Percentiles rank a stretch among this genome's conserved stretches.
phyloP scores from a whole-genome alignment of 2,888 invertebrate genomes.

The Venusia cambrica region DNA sequence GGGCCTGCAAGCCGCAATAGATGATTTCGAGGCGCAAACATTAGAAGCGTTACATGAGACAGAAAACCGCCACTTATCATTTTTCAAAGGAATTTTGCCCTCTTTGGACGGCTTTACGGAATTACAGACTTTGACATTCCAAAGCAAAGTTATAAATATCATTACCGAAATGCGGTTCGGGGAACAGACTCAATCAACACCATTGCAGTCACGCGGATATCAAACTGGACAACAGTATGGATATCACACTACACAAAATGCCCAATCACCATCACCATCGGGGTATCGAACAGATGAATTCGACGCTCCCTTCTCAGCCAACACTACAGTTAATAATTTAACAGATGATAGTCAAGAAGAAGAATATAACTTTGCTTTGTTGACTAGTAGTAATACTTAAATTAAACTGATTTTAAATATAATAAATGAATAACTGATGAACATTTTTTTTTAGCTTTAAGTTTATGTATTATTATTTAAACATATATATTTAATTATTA shows the following conservation, averaged over 20 bases:
- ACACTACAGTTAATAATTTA: conserved; percentile 26
- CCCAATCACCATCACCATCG: too few species aligned
- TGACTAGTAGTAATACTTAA: conserved; percentile 27
- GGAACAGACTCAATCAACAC: conserved; percentile 22
- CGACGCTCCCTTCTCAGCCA: conserved; percentile 25
- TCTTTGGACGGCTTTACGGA: conserved; percentile 32
- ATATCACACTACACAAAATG: conserved; percentile 8
- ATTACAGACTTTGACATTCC: conserved; percentile 30
- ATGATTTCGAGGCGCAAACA: conserved; percentile 28
- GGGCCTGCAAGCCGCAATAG: conserved; percentile 5
- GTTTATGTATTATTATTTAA: too few species aligned
- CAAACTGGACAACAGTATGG: conserved; percentile 24
- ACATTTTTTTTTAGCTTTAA: too few species aligned
- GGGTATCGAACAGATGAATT: conserved; percentile 14
- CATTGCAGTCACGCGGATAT: conserved; percentile 29
- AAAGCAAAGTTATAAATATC: conserved; percentile 22
- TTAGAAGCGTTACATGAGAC: conserved; percentile 30
- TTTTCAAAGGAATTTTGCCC: conserved; percentile 36
- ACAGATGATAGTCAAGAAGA: conserved; percentile 30
- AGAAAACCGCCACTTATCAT: conserved; percentile 34
- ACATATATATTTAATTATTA: conserved; percentile 14
- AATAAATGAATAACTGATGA: conserved; percentile 1
- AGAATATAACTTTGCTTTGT: conserved; percentile 30
- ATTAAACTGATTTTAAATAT: conserved; percentile 22
- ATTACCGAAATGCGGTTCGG: conserved; percentile 18